A percentile compares a stretch with the other conserved stretches of the same genome.
Conservation (phyloP, 2,113 vertebrate species). For the Syngnathus floridae region DNA sequence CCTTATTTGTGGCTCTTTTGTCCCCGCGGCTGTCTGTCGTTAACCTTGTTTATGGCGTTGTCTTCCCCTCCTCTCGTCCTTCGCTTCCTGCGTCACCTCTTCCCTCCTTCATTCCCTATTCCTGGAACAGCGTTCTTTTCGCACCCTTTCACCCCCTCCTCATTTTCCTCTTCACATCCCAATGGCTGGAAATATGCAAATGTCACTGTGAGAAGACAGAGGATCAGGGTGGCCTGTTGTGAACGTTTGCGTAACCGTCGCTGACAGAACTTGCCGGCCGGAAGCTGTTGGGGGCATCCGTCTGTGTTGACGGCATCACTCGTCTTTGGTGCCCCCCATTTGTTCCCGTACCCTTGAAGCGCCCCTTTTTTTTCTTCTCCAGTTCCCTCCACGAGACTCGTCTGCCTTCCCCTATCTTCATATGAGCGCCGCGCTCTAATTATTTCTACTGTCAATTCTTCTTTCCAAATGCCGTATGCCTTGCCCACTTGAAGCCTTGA, state of each 20-base stretch:
- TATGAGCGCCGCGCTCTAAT: conserved; percentile 38
- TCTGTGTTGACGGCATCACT: conserved; percentile 29
- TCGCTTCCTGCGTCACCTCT: conserved; percentile 15
- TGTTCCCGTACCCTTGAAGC: conserved; percentile 51
- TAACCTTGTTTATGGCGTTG: conserved; percentile 48
- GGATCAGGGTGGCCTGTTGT: conserved; percentile 51
- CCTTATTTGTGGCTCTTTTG: conserved; percentile 34
- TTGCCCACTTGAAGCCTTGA: conserved; percentile 22
- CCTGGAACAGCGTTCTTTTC: conserved; percentile 42
- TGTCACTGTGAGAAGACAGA: conserved; percentile 53
- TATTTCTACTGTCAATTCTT: conserved; percentile 49
- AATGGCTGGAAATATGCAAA: conserved; percentile 55
- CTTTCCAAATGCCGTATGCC: conserved; percentile 24
- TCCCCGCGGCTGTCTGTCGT: conserved; percentile 48
- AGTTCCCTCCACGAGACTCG: conserved; percentile 23
- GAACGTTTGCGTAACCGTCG: conserved; percentile 44
- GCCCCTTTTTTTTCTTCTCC: conserved; percentile 21
- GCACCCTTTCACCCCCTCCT: conserved; percentile 45
- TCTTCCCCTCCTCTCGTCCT: conserved; percentile 25
- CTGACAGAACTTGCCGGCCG: conserved; percentile 47
- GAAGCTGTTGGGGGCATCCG: conserved; percentile 28
- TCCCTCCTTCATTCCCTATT: conserved; percentile 50
- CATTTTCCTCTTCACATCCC: conserved; percentile 43
- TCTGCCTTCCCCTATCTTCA: conserved; percentile 30
- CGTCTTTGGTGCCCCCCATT: conserved; percentile 43